These are phyloP conservation scores for Anniella stebbinsi DNA, from an alignment of 2,797 vertebrate species.

Conservation along the genomic window DNA sequence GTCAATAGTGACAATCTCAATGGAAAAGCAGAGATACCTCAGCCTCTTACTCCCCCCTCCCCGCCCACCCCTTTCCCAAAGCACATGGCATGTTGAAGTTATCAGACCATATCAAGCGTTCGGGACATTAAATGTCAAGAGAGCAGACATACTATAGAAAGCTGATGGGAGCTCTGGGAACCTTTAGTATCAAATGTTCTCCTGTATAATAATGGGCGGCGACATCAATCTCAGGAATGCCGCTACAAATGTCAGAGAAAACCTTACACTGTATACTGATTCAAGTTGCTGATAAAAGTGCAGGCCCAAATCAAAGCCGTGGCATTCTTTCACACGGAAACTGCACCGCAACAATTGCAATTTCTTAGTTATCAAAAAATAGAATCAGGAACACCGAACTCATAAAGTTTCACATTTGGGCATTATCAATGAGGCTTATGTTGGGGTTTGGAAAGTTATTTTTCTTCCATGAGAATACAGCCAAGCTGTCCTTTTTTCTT, in stretches of 20 bases:
- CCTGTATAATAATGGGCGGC: conserved; percentile 66
- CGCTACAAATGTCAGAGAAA: conserved; percentile 75
- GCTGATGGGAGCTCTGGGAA: conserved; percentile 69
- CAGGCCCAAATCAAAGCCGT: conserved; percentile 73
- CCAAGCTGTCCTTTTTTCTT: conserved; percentile 38
- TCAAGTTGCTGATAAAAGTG: conserved; percentile 75
- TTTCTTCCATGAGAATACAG: conserved; percentile 65
- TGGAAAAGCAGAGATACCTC: conserved; percentile 56
- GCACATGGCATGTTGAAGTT: conserved; percentile 65
- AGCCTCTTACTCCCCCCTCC: conserved; percentile 60
- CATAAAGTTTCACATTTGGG: conserved; percentile 71
- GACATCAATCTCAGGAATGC: conserved; percentile 71
- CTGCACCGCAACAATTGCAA: conserved; percentile 66
- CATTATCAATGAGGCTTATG: conserved; percentile 67
- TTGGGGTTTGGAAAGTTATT: conserved; percentile 60
- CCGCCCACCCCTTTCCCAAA: conserved; percentile 48
- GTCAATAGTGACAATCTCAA: conserved; percentile 57
- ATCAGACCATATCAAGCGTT: conserved; percentile 74
- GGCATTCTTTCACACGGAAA: conserved; percentile 68
- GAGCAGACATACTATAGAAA: conserved; percentile 73
- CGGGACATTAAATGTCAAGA: conserved; percentile 76
- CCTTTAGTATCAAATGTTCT: conserved; percentile 75
- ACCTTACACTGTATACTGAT: conserved; percentile 68
- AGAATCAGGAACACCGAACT: conserved; percentile 71
- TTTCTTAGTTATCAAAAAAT: conserved; percentile 76